Evolutionary conservation across 2,113 vertebrate genomes (phyloP).

Genomic region (Otus sunia): DNA sequence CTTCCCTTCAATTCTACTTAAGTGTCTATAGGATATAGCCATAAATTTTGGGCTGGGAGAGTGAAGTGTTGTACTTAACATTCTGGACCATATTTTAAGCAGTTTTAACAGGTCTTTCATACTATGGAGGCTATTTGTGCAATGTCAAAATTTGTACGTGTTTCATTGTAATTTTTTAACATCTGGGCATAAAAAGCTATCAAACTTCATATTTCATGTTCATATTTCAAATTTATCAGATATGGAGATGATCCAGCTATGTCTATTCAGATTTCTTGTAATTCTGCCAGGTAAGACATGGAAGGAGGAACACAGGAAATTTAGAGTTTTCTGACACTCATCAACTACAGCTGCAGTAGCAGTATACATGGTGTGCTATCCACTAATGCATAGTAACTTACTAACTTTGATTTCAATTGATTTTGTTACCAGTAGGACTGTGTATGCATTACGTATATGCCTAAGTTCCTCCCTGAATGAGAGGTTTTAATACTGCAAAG

Average conservation of each 20-base stretch:
- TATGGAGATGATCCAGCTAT: background rate
- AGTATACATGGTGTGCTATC: background rate
- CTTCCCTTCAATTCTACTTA: background rate
- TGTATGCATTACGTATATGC: background rate
- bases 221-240: background rate
- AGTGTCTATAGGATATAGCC: background rate
- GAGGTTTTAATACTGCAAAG: background rate
- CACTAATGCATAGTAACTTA: background rate
- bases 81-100: background rate
- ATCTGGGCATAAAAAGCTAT: background rate
- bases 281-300: background rate
- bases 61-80: background rate
- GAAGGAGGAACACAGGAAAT: background rate
- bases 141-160: background rate
- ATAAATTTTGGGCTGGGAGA: background rate
- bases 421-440: background rate
- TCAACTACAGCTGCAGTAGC: background rate
- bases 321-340: background rate
- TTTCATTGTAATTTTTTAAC: background rate
- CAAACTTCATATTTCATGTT: background rate
- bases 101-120: background rate
- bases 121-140: background rate
- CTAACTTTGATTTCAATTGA: background rate
- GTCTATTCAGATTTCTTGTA: background rate
- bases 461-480: background rate